Conservation (phyloP, 1,140 invertebrate genomes). For the Drosophila lini region DNA sequence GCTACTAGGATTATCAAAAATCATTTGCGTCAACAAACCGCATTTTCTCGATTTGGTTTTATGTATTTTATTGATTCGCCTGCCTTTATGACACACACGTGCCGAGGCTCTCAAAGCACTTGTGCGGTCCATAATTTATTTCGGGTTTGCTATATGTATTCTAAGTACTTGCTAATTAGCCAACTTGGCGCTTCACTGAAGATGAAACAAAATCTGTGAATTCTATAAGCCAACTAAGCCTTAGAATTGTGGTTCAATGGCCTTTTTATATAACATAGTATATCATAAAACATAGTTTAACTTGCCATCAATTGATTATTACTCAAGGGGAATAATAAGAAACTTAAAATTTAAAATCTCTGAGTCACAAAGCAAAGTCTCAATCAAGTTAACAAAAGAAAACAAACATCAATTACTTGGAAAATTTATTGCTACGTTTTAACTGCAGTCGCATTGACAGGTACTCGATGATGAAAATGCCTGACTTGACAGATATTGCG, state of each 20-base stretch:
- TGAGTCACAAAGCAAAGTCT: not conserved
- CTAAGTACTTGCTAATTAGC: slow-evolving; percentile 42
- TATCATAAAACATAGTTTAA: not conserved
- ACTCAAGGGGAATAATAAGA: not conserved
- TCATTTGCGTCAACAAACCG: slow-evolving; percentile 72
- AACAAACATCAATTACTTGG: not conserved
- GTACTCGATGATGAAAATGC: not conserved
- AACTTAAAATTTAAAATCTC: not conserved
- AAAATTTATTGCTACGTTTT: not conserved
- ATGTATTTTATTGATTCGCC: slow-evolving; percentile 76
- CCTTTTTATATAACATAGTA: not conserved
- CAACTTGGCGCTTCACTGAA: slow-evolving; percentile 39
- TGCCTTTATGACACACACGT: slow-evolving; percentile 72
- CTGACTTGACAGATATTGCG: slow-evolving; percentile 9
- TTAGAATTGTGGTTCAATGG: slow-evolving; percentile 50
- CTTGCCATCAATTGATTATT: not conserved
- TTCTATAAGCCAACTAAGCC: slow-evolving; percentile 24
- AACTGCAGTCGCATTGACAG: slow-evolving; percentile 10
- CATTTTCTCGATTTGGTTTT: slow-evolving; percentile 60
- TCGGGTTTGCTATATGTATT: slow-evolving; percentile 34
- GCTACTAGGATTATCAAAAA: slow-evolving; percentile 38
- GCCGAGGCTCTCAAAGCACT: slow-evolving; percentile 60
- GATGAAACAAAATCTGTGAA: slow-evolving; percentile 49
- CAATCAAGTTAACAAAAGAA: not conserved
- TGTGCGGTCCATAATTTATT: slow-evolving; percentile 45